Conservation (phyloP, 2,888 invertebrate species). For the Dynastes hyllus region DNA sequence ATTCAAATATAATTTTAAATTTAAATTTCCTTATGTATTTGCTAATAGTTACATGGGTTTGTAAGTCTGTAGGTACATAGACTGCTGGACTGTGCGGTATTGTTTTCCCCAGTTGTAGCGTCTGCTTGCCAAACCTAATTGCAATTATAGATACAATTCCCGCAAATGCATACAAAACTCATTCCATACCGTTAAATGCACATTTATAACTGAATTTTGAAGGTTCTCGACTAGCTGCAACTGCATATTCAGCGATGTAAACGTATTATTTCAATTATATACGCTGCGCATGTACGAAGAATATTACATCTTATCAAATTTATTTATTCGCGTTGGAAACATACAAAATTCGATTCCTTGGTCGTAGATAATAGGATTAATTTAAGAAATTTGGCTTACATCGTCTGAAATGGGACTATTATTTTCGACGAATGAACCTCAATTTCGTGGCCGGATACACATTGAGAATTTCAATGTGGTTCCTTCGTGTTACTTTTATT, state of each 20-base stretch:
- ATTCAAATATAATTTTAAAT: too few species aligned
- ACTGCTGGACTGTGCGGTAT: too few species aligned
- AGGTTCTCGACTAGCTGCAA: too few species aligned
- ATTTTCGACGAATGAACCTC: constrained; percentile 5
- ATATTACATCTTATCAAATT: not conserved
- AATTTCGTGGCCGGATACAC: not conserved
- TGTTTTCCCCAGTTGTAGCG: not conserved
- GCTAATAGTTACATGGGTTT: too few species aligned
- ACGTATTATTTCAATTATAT: not conserved
- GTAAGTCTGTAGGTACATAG: too few species aligned
- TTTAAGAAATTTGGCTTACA: constrained; percentile 5
- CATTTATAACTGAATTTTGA: not conserved
- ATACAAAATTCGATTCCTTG: not conserved
- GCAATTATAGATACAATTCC: constrained; percentile 7
- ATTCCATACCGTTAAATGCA: not conserved
- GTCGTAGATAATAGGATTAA: constrained; percentile 2
- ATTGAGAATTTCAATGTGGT: too few species aligned
- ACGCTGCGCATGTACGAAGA: not conserved
- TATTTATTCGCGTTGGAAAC: not conserved
- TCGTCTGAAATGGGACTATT: not conserved
- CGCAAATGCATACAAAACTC: not conserved
- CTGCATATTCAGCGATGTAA: too few species aligned
- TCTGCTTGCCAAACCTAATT: not conserved
- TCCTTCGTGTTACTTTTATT: too few species aligned
- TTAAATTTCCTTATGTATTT: too few species aligned